These are phyloP conservation scores for Speoplatyrhinus poulsoni DNA, from an alignment of 2,113 vertebrate species.

Conservation along the genomic window DNA sequence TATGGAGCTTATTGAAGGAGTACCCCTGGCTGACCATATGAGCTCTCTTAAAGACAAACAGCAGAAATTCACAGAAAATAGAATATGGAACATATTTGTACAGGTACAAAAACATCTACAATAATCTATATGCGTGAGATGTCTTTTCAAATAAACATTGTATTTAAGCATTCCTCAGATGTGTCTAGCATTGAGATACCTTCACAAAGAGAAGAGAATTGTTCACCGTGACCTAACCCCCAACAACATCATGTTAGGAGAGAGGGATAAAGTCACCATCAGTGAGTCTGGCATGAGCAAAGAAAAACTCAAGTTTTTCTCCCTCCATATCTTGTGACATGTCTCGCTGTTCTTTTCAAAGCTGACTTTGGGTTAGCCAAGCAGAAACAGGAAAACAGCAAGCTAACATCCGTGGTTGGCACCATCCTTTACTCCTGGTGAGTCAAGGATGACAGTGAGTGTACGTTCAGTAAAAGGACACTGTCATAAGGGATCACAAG, in stretches of 20 bases:
- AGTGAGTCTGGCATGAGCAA: constrained; percentile 74
- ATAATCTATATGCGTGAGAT: neutral
- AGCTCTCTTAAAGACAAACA: constrained; percentile 88
- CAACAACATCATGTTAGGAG: constrained; percentile 87
- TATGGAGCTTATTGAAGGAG: constrained; percentile 90
- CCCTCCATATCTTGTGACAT: neutral
- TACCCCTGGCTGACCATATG: constrained; percentile 83
- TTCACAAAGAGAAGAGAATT: constrained; percentile 91
- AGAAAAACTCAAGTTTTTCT: neutral
- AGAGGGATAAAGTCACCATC: constrained; percentile 87
- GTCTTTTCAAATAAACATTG: neutral
- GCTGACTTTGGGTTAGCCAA: constrained; percentile 92
- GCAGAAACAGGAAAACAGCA: constrained; percentile 89
- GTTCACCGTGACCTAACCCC: constrained; percentile 86
- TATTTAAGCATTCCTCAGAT: constrained; percentile 71
- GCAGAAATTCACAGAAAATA: constrained; percentile 83
- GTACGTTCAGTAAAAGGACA: too few species aligned
- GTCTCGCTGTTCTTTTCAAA: constrained; percentile 55
- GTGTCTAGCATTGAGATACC: constrained; percentile 85
- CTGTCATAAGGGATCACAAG: neutral
- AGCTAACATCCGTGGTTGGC: constrained; percentile 86
- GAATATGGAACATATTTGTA: constrained; percentile 90
- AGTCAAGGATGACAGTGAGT: constrained; percentile 39
- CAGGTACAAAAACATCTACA: constrained; percentile 72
- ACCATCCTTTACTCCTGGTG: constrained; percentile 91